Conservation (phyloP, 2,797 vertebrate genomes). For the Halcyon leucocephala region DNA sequence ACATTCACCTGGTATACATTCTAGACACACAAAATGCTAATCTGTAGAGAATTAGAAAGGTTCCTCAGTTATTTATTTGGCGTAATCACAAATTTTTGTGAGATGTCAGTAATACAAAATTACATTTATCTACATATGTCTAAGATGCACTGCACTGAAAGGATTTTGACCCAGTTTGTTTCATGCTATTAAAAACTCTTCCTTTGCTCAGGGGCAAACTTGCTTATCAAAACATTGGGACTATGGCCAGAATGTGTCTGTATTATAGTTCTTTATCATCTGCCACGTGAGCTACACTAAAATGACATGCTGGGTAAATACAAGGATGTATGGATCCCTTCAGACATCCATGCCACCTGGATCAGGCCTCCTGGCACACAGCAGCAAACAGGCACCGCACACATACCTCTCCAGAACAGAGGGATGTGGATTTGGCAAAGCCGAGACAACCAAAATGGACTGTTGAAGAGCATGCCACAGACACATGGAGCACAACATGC, state of each 20-base stretch:
- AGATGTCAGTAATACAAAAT: background rate
- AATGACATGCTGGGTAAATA: background rate
- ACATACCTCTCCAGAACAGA: background rate
- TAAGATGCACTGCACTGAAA: background rate
- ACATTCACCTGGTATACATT: fast-evolving
- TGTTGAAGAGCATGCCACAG: fast-evolving
- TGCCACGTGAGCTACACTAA: background rate
- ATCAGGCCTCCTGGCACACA: background rate
- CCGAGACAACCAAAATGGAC: background rate
- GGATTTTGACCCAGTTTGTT: background rate
- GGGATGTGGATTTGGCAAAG: background rate
- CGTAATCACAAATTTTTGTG: background rate
- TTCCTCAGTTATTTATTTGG: background rate
- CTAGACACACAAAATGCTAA: background rate
- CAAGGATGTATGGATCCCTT: background rate
- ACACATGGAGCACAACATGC: background rate
- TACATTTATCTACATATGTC: fast-evolving
- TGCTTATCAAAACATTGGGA: background rate
- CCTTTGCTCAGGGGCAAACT: background rate
- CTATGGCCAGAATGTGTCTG: background rate
- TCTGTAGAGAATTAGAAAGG: background rate
- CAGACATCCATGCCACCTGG: background rate
- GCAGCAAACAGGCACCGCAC: background rate
- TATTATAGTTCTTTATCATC: background rate
- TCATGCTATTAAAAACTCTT: background rate